Evolutionary conservation across 2,797 vertebrate genomes (phyloP), one percentile per base, ranked within the genome.

Genomic region (Mareca penelope): DNA sequence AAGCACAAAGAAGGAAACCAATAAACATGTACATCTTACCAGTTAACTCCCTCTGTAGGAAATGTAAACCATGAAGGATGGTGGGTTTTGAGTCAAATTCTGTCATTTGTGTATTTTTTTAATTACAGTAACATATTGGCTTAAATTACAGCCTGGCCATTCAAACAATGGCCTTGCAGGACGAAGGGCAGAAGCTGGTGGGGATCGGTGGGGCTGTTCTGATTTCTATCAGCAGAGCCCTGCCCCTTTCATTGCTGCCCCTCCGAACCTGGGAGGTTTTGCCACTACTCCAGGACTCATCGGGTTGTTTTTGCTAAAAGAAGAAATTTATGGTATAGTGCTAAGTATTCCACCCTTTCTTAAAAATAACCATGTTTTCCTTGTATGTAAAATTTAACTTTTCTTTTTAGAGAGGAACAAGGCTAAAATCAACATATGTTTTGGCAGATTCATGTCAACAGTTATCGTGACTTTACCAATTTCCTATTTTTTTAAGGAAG

Each of bases 21-120:
- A 90, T 95, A 95, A 96, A 97, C 94, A 93, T 56, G 73, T 90
- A 88, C 93, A 85, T 96, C 93, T 93, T 94, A 91, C 91, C 88
- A 63, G 95, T 95, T 95, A 95, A 96, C 94, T 97, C 94, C 92
- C 92, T 96, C 92, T 86, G 82, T 95, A 96, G 94, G 95, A 93
- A 96, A 89, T 94, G 88, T 81, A 97, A 97, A 95, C 93, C 85
- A 82, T 42, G 94, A 94, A 96, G 96, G 92, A 91, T 76, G 80
- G 78, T 28, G 83, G 88, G 80, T 46, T 93, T 94, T 76, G 94
- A 96, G 85, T 96, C 92, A 76, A 80, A 95, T 95, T 93, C 79
- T 92, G 96, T 93, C 71, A 46, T 93, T 95, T 90, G 89, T 95
- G 77, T 94, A 90, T 96, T 96, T 97, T 93, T 96, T 96, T 96